These are phyloP conservation scores for Amblyteles armatorius DNA, from an alignment of 2,888 invertebrate species.

Conservation along the genomic window DNA sequence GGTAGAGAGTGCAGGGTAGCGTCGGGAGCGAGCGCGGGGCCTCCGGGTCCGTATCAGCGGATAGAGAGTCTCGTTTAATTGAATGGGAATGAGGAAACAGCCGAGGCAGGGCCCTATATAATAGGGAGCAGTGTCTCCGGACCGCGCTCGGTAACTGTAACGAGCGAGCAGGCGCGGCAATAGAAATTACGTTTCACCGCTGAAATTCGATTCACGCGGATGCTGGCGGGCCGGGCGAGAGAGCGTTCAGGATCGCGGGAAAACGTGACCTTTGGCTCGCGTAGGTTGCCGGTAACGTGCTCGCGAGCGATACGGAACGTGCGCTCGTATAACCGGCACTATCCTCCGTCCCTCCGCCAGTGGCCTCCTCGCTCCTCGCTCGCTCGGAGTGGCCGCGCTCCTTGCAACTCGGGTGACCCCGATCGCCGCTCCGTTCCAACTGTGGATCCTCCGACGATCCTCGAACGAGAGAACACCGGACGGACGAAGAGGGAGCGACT, in stretches of 20 bases:
- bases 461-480: conserved; percentile 16
- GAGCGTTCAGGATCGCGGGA: conserved; percentile 62
- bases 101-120: conserved; percentile 44
- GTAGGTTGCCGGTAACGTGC: conserved; percentile 64
- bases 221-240: conserved; percentile 41
- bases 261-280: conserved; percentile 67
- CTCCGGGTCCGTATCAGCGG: conserved; percentile 15
- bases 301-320: conserved; percentile 44
- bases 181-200: conserved; percentile 69
- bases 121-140: conserved; percentile 50
- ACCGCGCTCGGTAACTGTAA: conserved; percentile 56
- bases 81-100: conserved; percentile 68
- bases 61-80: conserved; percentile 57
- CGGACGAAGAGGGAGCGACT: background rate
- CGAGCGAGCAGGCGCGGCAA: conserved; percentile 68
- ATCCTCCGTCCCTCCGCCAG: background rate
- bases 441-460: conserved; percentile 27
- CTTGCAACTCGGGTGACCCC: conserved; percentile 60
- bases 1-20: conserved; percentile 30
- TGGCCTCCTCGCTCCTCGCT: conserved; percentile 15
- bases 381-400: background rate
- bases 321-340: conserved; percentile 7
- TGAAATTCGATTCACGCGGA: conserved; percentile 69
- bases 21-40: conserved; percentile 18
- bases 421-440: conserved; percentile 40